phyloP scores from a whole-genome alignment of 2,113 vertebrate genomes.

The Parus major region DNA sequence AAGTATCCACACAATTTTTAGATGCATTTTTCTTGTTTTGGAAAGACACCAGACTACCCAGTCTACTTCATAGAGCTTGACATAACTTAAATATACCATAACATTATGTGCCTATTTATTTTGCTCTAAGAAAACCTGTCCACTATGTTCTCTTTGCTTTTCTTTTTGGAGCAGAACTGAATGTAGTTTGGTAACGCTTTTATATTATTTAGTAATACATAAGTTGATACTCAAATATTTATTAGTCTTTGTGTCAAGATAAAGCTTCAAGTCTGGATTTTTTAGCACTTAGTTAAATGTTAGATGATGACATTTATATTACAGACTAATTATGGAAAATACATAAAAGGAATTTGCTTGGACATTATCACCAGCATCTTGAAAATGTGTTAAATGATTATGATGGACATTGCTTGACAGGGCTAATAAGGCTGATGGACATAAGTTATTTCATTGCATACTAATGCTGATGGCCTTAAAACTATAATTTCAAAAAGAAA shows the following conservation, averaged over 20 bases:
- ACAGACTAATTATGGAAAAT: not conserved
- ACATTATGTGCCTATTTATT: not conserved
- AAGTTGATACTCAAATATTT: not conserved
- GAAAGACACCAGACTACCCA: not conserved
- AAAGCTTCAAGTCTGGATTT: not conserved
- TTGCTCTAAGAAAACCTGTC: not conserved
- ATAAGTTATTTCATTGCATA: not conserved
- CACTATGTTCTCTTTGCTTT: not conserved
- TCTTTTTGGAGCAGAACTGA: not conserved
- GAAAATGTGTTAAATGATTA: slow-evolving; percentile 23
- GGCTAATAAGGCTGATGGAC: not conserved
- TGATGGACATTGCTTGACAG: not conserved
- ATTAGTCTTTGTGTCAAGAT: not conserved
- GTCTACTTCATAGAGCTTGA: not conserved
- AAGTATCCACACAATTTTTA: not conserved
- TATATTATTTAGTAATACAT: not conserved
- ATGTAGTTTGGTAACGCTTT: not conserved
- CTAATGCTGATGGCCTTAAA: not conserved
- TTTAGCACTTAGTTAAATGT: not conserved
- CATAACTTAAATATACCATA: not conserved
- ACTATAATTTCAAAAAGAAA: not conserved
- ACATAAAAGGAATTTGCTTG: not conserved
- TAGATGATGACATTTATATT: not conserved
- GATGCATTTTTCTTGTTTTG: not conserved
- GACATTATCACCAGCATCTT: not conserved